phyloP scores from a whole-genome alignment of 2,888 invertebrate species.

The Eupithecia inturbata region DNA sequence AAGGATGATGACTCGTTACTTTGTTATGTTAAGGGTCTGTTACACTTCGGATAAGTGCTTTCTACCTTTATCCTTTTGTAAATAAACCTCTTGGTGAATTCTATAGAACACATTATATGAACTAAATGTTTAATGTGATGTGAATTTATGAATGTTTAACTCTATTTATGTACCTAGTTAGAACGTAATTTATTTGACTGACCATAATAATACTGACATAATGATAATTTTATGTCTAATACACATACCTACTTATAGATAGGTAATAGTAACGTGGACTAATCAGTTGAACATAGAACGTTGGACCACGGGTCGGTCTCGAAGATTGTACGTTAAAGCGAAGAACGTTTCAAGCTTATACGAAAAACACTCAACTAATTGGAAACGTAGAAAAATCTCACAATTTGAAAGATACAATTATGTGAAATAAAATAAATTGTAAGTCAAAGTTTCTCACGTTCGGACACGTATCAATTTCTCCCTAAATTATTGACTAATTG shows the following conservation, averaged over 20 bases:
- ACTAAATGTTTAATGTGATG: neutral
- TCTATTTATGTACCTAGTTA: neutral
- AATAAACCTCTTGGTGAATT: conserved; percentile 11
- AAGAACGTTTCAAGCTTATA: neutral
- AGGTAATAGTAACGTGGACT: neutral
- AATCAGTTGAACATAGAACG: neutral
- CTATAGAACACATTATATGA: neutral
- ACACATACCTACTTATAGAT: neutral
- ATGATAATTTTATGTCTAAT: neutral
- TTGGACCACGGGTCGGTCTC: neutral
- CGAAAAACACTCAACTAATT: conserved; percentile 26
- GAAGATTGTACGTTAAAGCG: neutral
- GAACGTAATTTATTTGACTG: neutral
- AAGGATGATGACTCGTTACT: conserved; percentile 66
- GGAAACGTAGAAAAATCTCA: conserved; percentile 30
- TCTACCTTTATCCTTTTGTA: conserved; percentile 22
- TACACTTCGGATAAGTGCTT: conserved; percentile 44
- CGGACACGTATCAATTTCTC: conserved; percentile 41
- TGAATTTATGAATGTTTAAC: neutral
- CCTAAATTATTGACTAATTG: conserved; percentile 45
- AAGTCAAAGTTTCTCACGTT: conserved; percentile 41
- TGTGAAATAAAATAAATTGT: conserved; percentile 32
- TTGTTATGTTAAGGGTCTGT: conserved; percentile 47
- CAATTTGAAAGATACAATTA: conserved; percentile 33
- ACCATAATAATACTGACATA: neutral